phyloP scores from a whole-genome alignment of 2,113 vertebrate genomes.

The Catharus bicknelli region DNA sequence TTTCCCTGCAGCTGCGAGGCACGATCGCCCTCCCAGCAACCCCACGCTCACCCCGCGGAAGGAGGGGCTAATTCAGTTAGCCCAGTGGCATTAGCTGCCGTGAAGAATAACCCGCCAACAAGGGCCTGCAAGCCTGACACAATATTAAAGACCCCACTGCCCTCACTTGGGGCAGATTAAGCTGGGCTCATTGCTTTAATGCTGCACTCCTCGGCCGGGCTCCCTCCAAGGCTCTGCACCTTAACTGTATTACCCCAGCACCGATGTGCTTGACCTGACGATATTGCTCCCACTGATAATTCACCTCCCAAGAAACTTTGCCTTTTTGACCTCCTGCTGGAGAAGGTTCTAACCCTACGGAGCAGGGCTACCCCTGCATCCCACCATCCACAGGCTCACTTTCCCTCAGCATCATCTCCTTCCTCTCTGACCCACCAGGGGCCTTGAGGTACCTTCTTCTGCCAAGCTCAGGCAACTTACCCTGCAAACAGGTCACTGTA shows the following conservation, averaged over 20 bases:
- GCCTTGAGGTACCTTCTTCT: background rate
- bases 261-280: slow-evolving; percentile 76
- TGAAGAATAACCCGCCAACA: slow-evolving; percentile 82
- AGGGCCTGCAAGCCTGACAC: slow-evolving; percentile 75
- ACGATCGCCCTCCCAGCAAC: slow-evolving; percentile 83
- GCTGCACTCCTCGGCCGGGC: slow-evolving; percentile 66
- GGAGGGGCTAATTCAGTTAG: slow-evolving; percentile 91
- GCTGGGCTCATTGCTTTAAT: slow-evolving; percentile 86
- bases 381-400: accelerated
- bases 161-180: slow-evolving; percentile 89
- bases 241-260: slow-evolving; percentile 88
- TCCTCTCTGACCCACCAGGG: background rate
- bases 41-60: slow-evolving; percentile 79
- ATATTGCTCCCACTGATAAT: slow-evolving; percentile 81
- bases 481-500: background rate
- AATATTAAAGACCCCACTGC: slow-evolving; percentile 84
- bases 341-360: slow-evolving; percentile 34
- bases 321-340: slow-evolving; percentile 85
- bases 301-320: slow-evolving; percentile 89
- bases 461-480: background rate
- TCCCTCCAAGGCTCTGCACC: slow-evolving; percentile 76
- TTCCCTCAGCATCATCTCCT: background rate
- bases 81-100: slow-evolving; percentile 82
- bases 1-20: slow-evolving; percentile 79
- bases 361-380: slow-evolving; percentile 10